These are phyloP conservation scores for Anguilla megastoma DNA, from an alignment of 2,797 vertebrate species.

Conservation along the genomic window DNA sequence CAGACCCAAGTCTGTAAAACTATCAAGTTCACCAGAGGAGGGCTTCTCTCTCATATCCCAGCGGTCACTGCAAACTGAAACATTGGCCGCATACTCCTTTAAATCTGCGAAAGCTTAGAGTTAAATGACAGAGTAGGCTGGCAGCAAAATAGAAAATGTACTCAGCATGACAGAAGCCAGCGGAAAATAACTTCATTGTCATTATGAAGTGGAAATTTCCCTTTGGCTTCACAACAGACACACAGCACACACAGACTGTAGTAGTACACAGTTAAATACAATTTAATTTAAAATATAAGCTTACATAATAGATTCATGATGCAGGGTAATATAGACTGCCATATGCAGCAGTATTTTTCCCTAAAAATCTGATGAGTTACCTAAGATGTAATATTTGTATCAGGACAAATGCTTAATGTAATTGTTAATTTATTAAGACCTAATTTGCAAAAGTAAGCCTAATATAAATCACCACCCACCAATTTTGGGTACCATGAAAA, in stretches of 20 bases:
- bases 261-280: too few relatives aligned
- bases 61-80: neutral
- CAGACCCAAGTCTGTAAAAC: neutral
- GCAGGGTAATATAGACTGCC: neutral
- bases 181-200: neutral
- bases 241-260: too few relatives aligned
- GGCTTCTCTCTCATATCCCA: neutral
- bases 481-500: neutral
- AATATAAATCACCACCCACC: neutral
- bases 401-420: neutral
- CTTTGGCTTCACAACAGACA: too few relatives aligned
- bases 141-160: neutral
- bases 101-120: neutral
- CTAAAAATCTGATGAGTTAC: neutral
- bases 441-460: neutral
- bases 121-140: neutral
- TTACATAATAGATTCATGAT: neutral
- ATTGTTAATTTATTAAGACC: neutral
- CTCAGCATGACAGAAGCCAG: neutral
- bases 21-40: neutral
- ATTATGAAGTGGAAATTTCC: neutral
- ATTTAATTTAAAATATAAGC: neutral
- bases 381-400: neutral
- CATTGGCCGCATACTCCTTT: neutral
- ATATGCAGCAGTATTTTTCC: neutral